A percentile compares a stretch with the other conserved stretches of the same genome.
Evolutionary conservation across 2,888 invertebrate genomes (phyloP).

Genomic region (Parelbella ahira): DNA sequence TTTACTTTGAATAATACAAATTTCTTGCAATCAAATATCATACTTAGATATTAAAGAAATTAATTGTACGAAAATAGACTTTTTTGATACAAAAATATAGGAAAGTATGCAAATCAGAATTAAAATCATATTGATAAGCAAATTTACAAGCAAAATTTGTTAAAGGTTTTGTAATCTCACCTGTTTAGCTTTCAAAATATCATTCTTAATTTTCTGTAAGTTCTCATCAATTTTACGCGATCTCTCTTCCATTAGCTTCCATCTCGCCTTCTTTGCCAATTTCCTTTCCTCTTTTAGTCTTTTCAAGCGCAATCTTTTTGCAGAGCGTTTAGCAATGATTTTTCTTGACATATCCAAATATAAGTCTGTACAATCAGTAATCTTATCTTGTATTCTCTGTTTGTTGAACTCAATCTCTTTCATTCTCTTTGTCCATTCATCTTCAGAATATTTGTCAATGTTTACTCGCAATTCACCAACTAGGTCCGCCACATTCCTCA

Average conservation of each 20-base stretch:
- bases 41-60: too few species aligned
- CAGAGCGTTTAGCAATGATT: slow-evolving; percentile 61
- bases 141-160: too few species aligned
- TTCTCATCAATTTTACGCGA: slow-evolving; percentile 84
- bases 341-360: slow-evolving; percentile 60
- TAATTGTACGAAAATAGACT: too few species aligned
- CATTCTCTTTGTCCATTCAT: slow-evolving; percentile 78
- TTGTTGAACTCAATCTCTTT: slow-evolving; percentile 72
- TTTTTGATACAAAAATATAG: too few species aligned
- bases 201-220: slow-evolving; percentile 83
- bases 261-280: slow-evolving; percentile 54
- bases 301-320: slow-evolving; percentile 71
- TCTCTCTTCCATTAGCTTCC: slow-evolving; percentile 64
- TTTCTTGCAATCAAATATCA: too few species aligned
- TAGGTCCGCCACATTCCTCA: slow-evolving; percentile 45
- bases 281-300: slow-evolving; percentile 55
- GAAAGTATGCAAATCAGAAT: too few species aligned
- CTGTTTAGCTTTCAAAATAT: slow-evolving; percentile 81
- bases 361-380: slow-evolving; percentile 60
- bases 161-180: slow-evolving; percentile 41
- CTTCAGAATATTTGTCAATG: slow-evolving; percentile 61
- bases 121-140: too few species aligned
- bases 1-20: too few species aligned
- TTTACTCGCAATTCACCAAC: slow-evolving; percentile 66
- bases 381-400: slow-evolving; percentile 56